Conservation (phyloP, 2,113 vertebrate species). For the Oncorhynchus clarkii region DNA sequence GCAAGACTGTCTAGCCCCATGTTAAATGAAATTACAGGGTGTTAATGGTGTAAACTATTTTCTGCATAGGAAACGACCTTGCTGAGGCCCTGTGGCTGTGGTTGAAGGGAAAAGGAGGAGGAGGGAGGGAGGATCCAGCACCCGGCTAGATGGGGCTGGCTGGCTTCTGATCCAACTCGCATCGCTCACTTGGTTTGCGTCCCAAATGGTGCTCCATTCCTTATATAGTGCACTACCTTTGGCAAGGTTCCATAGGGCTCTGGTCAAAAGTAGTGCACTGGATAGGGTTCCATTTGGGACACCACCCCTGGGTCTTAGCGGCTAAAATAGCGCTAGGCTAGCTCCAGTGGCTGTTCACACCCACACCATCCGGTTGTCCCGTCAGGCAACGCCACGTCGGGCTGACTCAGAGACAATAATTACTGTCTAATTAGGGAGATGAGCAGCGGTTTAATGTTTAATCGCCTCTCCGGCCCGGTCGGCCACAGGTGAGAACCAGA, state of each 20-base stretch:
- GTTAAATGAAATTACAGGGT: slow-evolving; percentile 43
- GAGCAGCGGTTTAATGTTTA: slow-evolving; percentile 66
- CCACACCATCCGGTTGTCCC: too few species aligned
- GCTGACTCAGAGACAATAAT: slow-evolving; percentile 64
- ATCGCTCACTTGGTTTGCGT: background rate
- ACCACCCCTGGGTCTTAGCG: background rate
- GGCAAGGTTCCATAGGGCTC: too few species aligned
- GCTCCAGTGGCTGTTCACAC: background rate
- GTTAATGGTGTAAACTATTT: slow-evolving; percentile 44
- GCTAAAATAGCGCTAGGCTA: slow-evolving; percentile 9
- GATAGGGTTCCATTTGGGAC: too few species aligned
- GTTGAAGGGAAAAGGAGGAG: background rate
- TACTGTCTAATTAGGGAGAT: slow-evolving; percentile 70
- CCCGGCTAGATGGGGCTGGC: background rate
- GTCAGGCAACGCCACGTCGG: background rate
- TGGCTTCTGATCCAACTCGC: slow-evolving; percentile 17
- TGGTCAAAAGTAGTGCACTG: too few species aligned
- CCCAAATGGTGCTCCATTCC: background rate
- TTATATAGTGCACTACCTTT: too few species aligned
- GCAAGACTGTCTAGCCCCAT: background rate
- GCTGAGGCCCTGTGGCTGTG: background rate
- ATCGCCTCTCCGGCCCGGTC: slow-evolving; percentile 37
- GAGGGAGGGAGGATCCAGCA: background rate
- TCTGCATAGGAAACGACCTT: slow-evolving; percentile 30
- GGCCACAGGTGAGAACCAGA: slow-evolving; percentile 36